Evolutionary conservation across 2,888 invertebrate genomes (phyloP).

Genomic region (Ctenicera cuprea): DNA sequence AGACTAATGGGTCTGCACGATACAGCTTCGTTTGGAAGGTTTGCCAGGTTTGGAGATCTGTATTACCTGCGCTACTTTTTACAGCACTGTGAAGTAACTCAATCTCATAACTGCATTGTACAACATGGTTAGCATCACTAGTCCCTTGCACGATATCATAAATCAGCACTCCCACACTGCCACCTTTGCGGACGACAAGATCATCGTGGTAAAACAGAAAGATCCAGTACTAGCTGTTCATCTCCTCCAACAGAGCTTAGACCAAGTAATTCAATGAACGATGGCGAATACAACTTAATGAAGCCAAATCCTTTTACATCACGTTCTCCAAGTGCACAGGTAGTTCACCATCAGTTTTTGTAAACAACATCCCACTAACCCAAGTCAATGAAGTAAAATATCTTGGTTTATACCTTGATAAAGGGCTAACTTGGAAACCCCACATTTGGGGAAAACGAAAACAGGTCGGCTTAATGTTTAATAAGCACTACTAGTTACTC

Average conservation of each 20-base stretch:
- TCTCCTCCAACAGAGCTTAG: too few species aligned
- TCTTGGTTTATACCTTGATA: too few species aligned
- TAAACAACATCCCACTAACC: too few species aligned
- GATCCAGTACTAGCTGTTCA: neutral
- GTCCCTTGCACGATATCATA: neutral
- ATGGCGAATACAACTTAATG: neutral
- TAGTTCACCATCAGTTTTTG: neutral
- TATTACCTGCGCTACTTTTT: conserved; percentile 23
- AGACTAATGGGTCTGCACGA: conserved; percentile 15
- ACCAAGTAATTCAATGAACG: neutral
- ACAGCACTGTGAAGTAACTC: conserved; percentile 15
- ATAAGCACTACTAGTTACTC: too few species aligned
- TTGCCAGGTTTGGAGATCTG: conserved; percentile 22
- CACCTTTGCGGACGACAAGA: neutral
- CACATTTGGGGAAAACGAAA: too few species aligned
- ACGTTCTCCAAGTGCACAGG: neutral
- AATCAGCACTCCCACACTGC: too few species aligned
- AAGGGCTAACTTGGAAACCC: too few species aligned
- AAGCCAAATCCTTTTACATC: too few species aligned
- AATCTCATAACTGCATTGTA: conserved; percentile 27
- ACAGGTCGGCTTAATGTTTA: too few species aligned
- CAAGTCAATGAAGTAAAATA: too few species aligned
- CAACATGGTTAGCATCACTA: neutral
- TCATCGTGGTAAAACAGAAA: neutral
- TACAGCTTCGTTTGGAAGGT: conserved; percentile 20